Evolutionary conservation across 2,797 vertebrate species (phyloP).

Genomic region (Limnodromus scolopaceus): DNA sequence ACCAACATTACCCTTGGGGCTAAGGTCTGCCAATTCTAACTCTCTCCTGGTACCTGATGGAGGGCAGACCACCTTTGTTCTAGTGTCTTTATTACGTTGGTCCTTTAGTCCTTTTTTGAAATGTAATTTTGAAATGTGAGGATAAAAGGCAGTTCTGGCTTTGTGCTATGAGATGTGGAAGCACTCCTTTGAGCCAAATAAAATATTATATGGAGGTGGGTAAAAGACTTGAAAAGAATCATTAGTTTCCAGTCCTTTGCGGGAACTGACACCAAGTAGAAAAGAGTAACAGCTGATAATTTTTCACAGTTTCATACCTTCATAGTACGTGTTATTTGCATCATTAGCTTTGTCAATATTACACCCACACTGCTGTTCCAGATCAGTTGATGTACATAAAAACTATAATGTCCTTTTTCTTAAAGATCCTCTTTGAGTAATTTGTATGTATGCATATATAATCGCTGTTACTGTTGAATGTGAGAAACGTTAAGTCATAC

Average conservation of each 20-base stretch:
- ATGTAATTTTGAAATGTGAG: background rate
- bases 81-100: background rate
- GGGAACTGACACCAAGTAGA: background rate
- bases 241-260: constrained; percentile 5
- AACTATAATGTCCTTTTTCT: constrained; percentile 21
- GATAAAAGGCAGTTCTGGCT: background rate
- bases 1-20: background rate
- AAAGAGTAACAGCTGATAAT: constrained; percentile 42
- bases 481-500: constrained; percentile 20
- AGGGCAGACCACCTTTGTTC: background rate
- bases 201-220: background rate
- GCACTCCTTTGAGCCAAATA: constrained; percentile 10
- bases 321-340: constrained; percentile 1
- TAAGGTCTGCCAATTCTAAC: background rate
- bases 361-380: constrained; percentile 26
- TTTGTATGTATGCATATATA: constrained; percentile 31
- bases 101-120: background rate
- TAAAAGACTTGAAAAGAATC: constrained; percentile 12
- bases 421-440: constrained; percentile 28
- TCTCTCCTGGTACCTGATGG: background rate
- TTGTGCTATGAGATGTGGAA: background rate
- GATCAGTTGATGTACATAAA: constrained; percentile 15
- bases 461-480: constrained; percentile 9
- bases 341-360: constrained; percentile 54
- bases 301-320: constrained; percentile 48